Evolutionary conservation across 2,113 vertebrate genomes (phyloP), one percentile per base, ranked within the genome.

Genomic region (Anoplopoma fimbria): DNA sequence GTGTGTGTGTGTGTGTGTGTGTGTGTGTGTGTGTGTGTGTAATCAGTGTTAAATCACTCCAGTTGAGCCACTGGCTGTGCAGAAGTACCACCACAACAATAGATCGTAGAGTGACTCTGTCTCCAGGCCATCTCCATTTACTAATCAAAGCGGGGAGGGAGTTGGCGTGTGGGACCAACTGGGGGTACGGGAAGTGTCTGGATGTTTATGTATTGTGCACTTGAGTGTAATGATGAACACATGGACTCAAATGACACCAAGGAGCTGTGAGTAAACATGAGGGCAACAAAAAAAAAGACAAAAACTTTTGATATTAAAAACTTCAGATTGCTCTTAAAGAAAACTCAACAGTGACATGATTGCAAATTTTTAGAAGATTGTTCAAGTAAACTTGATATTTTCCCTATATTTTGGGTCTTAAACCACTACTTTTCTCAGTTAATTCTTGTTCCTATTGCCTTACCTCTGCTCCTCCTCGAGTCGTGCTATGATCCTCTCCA

Each of bases 381-480:
- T n/a, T n/a, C n/a, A n/a, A 29, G 40, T 36, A n/a, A 3, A 6
- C 13, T 14, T 6, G 4, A 33, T 7, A 27, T 19, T 31, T 49
- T 21, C 25, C 19, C 12, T 2, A 19, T n/a, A 19, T 33, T 63
- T 47, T 2, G 6, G 27, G 9, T 9, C 6, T 60, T 8, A 9
- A 33, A 13, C 14, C 21, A 15, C 25, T 4, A 36, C 47, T 23
- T 29, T 23, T 2, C 33, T 57, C 64, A 21, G 14, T 45, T 8
- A 36, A 51, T 19, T 9, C 40, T 33, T 3, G n/a, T 40, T 7
- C 15, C 6, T 10, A 27, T 33, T 4, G 33, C 25, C 57, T 67
- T 60, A 99, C 98, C 97, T 96, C 93, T 99, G 98, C 31, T 99
- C 98, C 77, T 99, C 97, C 91, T 99, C 98, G 15, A 99, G 92